A percentile compares a stretch with the other conserved stretches of the same genome.
phyloP scores from a whole-genome alignment of 30 jellyfish, hydroid and myxozoan genomes.

The Mastigias papua region DNA sequence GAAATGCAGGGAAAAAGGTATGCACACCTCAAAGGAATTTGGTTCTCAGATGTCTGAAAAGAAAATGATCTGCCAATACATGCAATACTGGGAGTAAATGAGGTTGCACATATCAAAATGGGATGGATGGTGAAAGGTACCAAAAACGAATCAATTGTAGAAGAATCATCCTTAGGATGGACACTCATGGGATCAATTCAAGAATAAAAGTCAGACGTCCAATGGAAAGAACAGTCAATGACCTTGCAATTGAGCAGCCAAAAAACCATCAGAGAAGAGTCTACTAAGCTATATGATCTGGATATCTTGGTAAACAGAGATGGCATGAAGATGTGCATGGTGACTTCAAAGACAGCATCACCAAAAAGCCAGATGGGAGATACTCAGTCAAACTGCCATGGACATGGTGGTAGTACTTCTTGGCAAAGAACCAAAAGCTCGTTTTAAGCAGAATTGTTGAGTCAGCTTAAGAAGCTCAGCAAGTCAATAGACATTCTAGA shows the following conservation, averaged over 20 bases:
- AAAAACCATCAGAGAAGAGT: not conserved
- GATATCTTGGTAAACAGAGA: not conserved
- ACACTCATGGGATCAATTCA: not conserved
- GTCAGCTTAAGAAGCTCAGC: not conserved
- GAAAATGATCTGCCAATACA: conserved; percentile 54
- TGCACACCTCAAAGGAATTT: conserved; percentile 42
- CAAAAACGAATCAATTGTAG: not conserved
- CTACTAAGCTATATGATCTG: not conserved
- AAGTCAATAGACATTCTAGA: not conserved
- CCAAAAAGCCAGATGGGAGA: not conserved
- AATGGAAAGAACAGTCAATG: not conserved
- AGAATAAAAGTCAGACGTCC: not conserved
- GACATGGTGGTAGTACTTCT: not conserved
- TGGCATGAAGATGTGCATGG: not conserved
- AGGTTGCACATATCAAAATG: not conserved
- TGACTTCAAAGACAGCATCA: not conserved
- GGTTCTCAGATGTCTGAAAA: conserved; percentile 62
- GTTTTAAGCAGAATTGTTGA: not conserved
- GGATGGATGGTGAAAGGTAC: not conserved
- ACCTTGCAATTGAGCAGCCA: not conserved
- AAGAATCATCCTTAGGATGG: not conserved
- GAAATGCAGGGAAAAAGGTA: conserved; percentile 25
- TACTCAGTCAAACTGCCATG: not conserved
- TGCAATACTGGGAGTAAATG: conserved; percentile 53
- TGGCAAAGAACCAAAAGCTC: not conserved